These are phyloP conservation scores for Oligia strigilis DNA, from an alignment of 2,888 invertebrate species.

Conservation along the genomic window DNA sequence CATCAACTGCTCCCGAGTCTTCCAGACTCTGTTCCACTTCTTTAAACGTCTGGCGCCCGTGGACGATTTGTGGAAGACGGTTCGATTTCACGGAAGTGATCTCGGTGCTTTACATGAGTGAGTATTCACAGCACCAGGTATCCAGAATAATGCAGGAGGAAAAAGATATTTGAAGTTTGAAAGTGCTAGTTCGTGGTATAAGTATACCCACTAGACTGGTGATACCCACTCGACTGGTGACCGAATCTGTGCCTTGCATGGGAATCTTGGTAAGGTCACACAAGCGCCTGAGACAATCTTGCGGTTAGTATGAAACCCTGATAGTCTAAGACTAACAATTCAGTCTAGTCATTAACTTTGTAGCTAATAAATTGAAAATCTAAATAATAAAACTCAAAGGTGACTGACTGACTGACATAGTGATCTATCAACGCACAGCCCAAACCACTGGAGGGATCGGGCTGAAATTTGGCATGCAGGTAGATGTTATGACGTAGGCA, in stretches of 20 bases:
- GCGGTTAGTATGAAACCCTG: not conserved
- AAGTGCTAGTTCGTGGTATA: not conserved
- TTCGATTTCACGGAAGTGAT: slow-evolving; percentile 84
- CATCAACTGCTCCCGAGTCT: slow-evolving; percentile 94
- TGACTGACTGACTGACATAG: no score
- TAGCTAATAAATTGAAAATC: not conserved
- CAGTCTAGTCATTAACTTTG: no score
- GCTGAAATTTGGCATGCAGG: no score
- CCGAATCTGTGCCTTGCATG: not conserved
- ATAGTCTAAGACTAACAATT: not conserved
- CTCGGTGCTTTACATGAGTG: slow-evolving; percentile 81
- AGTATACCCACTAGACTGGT: no score
- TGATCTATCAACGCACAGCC: no score
- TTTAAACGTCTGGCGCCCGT: slow-evolving; percentile 93
- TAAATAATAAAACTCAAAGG: no score
- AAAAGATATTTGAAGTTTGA: not conserved
- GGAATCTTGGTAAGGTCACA: not conserved
- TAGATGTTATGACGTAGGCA: no score
- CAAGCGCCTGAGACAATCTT: no score
- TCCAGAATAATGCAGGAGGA: not conserved
- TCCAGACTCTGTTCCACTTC: slow-evolving; percentile 93
- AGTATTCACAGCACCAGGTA: slow-evolving; percentile 15
- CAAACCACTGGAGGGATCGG: no score
- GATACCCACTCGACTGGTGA: not conserved
- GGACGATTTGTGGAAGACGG: slow-evolving; percentile 90